Conservation (phyloP, 2,888 invertebrate genomes). For the Brachynemurus nebulosus region DNA sequence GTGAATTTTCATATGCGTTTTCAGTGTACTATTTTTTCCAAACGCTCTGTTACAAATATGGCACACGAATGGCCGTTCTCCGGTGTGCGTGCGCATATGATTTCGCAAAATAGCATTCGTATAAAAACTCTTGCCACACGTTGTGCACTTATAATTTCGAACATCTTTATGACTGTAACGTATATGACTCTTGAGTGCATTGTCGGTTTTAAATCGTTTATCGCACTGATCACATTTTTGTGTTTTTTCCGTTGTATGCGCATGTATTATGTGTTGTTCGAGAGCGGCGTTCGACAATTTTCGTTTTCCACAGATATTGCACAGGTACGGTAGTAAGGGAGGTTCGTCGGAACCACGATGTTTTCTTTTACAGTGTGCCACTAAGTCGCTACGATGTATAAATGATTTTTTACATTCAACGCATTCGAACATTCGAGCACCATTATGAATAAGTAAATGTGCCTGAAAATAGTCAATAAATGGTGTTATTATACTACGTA, state of each 20-base stretch:
- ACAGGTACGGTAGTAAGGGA: neutral
- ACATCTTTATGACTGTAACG: neutral
- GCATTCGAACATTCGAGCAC: neutral
- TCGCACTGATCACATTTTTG: neutral
- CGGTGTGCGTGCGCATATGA: slow-evolving; percentile 2
- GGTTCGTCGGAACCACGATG: slow-evolving; percentile 1
- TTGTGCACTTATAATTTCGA: neutral
- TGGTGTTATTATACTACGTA: no score
- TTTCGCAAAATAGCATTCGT: neutral
- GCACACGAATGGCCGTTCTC: neutral
- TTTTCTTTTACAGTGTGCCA: neutral
- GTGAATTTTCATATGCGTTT: neutral
- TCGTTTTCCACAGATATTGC: neutral
- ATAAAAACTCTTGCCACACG: neutral
- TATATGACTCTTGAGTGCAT: neutral
- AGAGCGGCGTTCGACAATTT: neutral
- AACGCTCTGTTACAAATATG: neutral
- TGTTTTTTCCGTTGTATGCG: neutral
- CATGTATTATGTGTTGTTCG: neutral
- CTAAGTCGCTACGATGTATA: neutral
- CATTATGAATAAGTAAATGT: neutral
- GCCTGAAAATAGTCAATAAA: neutral
- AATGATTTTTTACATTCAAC: slow-evolving; percentile 2
- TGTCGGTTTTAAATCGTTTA: neutral
- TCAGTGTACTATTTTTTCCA: neutral